Evolutionary conservation across 2,113 vertebrate genomes (phyloP).

Genomic region (Tachuris rubrigastra): DNA sequence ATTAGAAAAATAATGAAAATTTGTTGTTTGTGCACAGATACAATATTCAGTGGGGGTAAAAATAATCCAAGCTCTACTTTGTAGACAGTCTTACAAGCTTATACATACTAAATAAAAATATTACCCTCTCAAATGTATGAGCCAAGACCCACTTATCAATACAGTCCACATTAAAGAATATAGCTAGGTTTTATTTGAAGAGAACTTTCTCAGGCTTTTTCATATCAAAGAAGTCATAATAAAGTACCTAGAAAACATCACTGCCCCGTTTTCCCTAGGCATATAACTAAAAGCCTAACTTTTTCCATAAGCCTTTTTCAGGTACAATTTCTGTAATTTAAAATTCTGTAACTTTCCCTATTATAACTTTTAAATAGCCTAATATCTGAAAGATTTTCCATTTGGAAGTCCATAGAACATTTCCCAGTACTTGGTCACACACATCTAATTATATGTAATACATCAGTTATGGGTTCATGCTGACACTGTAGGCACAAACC

Average conservation of each 20-base stretch:
- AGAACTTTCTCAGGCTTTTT: neutral
- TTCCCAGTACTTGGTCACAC: neutral
- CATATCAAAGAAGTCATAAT: neutral
- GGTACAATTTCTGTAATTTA: neutral
- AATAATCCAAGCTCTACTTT: neutral
- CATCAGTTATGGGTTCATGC: neutral
- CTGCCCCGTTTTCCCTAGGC: neutral
- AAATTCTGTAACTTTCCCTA: neutral
- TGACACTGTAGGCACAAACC: neutral
- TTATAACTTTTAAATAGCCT: neutral
- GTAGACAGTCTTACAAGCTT: neutral
- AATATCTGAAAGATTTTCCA: neutral
- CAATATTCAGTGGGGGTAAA: neutral
- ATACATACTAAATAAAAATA: neutral
- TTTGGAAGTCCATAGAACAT: neutral
- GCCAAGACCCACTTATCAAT: neutral
- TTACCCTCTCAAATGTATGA: neutral
- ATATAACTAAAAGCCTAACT: neutral
- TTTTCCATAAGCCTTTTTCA: neutral
- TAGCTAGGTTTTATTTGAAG: neutral
- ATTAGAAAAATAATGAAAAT: neutral
- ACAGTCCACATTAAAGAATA: neutral
- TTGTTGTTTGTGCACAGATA: neutral
- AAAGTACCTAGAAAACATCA: neutral
- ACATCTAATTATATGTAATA: neutral